Evolutionary conservation across 2,113 vertebrate species (phyloP), one percentile per base, ranked within the genome.

Genomic region (Forbesichthys agassizii): DNA sequence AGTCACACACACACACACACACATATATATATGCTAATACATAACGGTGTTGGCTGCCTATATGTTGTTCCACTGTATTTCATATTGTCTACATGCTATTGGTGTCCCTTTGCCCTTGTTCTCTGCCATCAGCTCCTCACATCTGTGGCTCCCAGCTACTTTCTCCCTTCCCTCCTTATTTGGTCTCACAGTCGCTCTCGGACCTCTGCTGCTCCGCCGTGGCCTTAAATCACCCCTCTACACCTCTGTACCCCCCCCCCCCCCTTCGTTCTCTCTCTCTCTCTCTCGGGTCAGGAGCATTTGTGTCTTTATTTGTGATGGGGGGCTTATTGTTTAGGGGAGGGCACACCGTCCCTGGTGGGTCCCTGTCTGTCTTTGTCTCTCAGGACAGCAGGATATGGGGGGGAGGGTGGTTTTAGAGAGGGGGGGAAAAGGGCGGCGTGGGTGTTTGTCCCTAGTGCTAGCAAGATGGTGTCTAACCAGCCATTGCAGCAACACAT

Each of bases 241-340:
- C 27, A 27, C 27, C 27, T 27, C 27, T 27, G 27, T 27, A 27
- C 27, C 77, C 78, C 71, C 83, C 76, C 70, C 9, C 64, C 71
- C 48, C 66, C 55, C 57, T 62, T 16, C n/a, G n/a, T n/a, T n/a
- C 16, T 16, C 55, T 71, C 49, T 46, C 10, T 55, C 33, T 33
- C 73, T 3, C 11, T 68, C 73, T 84, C 75, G 27, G 27, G 27
- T 76, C 69, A 79, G 81, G 61, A 83, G 64, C 59, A 65, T 81
- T 85, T 84, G 83, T 69, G 78, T 84, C 86, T 91, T 88, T 88
- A 84, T 91, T 80, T 81, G 73, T 76, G 75, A 33, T 1, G 13
- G 71, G 14, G 78, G 63, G 79, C 6, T 59, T 27, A 27, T 27
- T 3, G 61, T 10, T 16, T 2, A 47, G 42, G 83, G 71, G 72